Conservation (phyloP, 2,797 vertebrate species). For the Pseudopleuronectes americanus region DNA sequence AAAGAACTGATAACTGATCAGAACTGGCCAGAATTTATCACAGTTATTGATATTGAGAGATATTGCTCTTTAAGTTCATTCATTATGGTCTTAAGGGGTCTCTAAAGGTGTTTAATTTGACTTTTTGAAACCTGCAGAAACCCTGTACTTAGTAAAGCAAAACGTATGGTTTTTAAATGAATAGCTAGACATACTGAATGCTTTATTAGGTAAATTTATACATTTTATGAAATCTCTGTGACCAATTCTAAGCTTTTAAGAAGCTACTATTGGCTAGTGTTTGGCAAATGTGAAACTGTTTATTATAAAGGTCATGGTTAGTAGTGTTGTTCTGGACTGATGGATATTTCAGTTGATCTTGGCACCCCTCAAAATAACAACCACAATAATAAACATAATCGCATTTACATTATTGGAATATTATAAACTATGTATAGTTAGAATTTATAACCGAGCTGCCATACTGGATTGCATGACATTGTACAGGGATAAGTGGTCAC, state of each 20-base stretch:
- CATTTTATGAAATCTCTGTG: background rate
- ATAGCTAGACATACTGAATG: background rate
- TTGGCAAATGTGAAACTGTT: background rate
- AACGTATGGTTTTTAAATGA: background rate
- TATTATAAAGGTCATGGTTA: background rate
- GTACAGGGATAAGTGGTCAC: background rate
- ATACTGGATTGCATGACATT: background rate
- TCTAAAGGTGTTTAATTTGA: too few species aligned
- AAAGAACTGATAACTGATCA: too few species aligned
- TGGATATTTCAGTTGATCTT: background rate
- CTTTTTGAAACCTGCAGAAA: too few species aligned
- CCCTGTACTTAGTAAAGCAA: background rate
- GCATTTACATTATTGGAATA: too few species aligned
- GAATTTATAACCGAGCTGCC: background rate
- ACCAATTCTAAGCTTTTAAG: background rate
- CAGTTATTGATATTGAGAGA: too few species aligned
- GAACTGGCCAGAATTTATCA: too few species aligned
- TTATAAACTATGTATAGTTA: background rate
- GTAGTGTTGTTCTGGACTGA: background rate
- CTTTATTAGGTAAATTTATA: too few species aligned
- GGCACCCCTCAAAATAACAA: background rate
- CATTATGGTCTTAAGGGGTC: too few species aligned
- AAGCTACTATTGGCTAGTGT: background rate
- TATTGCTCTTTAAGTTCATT: too few species aligned
- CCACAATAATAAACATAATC: too few species aligned